Base-by-base conservation (phyloP, 2,888 invertebrate species). In the Norana najaformis region DNA sequence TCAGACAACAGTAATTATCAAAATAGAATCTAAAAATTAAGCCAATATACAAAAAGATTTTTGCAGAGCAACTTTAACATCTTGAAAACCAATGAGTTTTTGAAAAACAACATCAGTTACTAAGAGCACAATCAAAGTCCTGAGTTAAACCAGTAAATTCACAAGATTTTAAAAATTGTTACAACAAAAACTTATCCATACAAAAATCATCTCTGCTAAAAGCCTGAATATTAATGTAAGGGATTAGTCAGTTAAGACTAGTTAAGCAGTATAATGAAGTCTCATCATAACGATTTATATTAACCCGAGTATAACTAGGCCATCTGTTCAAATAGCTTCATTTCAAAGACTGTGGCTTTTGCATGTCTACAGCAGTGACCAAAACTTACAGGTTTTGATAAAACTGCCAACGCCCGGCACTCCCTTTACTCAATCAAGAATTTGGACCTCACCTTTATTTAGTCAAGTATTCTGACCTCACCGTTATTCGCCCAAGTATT, bases 1-100 rank as follows among this genome's bases (percentile, higher is more conserved):
- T 69, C 69, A n/a, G 69, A 69, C 30, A n/a, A 69, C 69, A 69
- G 30, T 69, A 53, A 53, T 8, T 69, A 69, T 69, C 69, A 69
- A 69, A 69, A 69, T 69, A 69, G 69, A 69, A 69, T 69, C 69
- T 69, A 69, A n/a, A 69, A 69, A 69, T 69, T n/a, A 69, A n/a
- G 2, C 30, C 20, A 11, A 53, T 53, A 53, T 53, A 53, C 23
- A 23, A 69, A 69, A 69, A 69, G 69, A n/a, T 30, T 69, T 69
- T 69, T n/a, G n/a, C 69, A 69, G 1, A 69, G 69, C 30, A n/a
- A 69, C 69, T n/a, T 69, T 16, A 11, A n/a, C 69, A n/a, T 69
- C 4, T 3, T 13, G 16, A 69, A 30, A 69, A 69, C 8, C 30
- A 2, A n/a, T 13, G n/a, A 30, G 11, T 47, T 47, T 23, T 47